Conservation (phyloP, 2,113 vertebrate genomes). For the Pontoporia blainvillei region DNA sequence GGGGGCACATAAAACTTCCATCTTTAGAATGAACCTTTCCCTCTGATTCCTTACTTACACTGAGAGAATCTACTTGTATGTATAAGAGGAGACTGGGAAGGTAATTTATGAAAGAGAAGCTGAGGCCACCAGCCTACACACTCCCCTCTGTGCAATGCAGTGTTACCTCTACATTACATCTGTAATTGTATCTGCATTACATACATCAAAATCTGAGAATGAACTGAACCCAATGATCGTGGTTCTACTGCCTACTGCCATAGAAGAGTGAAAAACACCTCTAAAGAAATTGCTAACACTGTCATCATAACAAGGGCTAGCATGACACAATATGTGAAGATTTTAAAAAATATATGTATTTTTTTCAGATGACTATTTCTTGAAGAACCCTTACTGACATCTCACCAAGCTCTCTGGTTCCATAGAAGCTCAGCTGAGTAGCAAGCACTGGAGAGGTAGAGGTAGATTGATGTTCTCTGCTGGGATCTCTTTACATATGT, state of each 20-base stretch:
- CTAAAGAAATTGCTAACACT: background rate
- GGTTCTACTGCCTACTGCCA: fast-evolving
- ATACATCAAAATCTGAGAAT: background rate
- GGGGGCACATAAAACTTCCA: background rate
- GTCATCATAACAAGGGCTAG: background rate
- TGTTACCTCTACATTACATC: background rate
- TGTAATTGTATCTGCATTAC: background rate
- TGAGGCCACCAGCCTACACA: background rate
- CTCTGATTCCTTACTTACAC: background rate
- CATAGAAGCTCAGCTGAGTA: background rate
- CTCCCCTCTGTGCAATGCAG: background rate
- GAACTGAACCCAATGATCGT: background rate
- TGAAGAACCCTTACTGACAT: background rate
- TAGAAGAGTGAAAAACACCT: background rate
- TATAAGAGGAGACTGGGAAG: background rate
- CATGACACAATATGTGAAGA: background rate
- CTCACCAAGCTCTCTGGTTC: background rate
- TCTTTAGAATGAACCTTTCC: background rate
- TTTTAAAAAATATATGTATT: background rate
- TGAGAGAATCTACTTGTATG: background rate
- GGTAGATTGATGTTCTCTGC: background rate
- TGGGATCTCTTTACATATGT: background rate
- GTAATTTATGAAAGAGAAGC: background rate
- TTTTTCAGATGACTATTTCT: background rate
- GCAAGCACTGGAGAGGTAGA: background rate